phyloP scores from a whole-genome alignment of 2,888 invertebrate species.

The Cephus rjabovi region DNA sequence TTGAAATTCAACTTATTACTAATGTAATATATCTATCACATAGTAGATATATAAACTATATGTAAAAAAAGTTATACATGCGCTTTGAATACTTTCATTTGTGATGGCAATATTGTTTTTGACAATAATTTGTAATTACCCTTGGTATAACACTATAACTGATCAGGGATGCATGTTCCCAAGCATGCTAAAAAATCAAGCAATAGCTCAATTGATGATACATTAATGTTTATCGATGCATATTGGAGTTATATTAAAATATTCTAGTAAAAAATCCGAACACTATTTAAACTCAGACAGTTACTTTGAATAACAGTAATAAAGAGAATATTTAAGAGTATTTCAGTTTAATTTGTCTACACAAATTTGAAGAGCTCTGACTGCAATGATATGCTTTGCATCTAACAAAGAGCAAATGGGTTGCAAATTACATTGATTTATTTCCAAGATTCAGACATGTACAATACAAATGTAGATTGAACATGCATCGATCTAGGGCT shows the following conservation, averaged over 20 bases:
- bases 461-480: slow-evolving; percentile 26
- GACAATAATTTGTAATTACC: neutral
- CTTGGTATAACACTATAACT: neutral
- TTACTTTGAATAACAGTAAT: neutral
- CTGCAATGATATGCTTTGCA: neutral
- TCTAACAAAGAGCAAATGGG: slow-evolving; percentile 2
- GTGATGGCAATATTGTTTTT: neutral
- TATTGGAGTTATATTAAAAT: neutral
- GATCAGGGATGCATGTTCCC: neutral
- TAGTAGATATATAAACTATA: neutral
- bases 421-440: slow-evolving; percentile 30
- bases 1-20: neutral
- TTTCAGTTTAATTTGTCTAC: neutral
- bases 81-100: neutral
- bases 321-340: too few species aligned
- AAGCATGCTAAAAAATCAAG: neutral
- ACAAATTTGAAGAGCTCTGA: neutral
- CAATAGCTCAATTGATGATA: neutral
- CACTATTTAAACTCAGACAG: neutral
- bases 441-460: slow-evolving; percentile 34
- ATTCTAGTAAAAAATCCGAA: neutral
- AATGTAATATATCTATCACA: neutral
- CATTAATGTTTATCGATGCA: neutral
- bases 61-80: neutral
- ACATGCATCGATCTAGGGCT: slow-evolving; percentile 36